These are phyloP conservation scores for Dinoponera quadriceps DNA, from an alignment of 1,140 invertebrate species.

Conservation along the genomic window DNA sequence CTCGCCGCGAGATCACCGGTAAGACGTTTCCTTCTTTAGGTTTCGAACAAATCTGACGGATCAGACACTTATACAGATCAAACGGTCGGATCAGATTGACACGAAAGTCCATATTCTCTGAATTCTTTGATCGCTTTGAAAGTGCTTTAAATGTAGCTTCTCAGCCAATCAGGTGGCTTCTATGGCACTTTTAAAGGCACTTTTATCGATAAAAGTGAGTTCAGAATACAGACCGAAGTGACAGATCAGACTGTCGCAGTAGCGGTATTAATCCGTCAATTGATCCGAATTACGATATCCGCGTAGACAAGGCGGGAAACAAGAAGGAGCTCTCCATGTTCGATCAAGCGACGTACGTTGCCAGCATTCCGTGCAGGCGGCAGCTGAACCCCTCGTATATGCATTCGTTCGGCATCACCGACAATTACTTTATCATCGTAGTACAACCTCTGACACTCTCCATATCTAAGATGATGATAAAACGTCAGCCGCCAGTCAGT, in stretches of 20 bases:
- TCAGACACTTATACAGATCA: too few species aligned
- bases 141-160: too few species aligned
- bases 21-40: conserved; percentile 31
- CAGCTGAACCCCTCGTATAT: conserved; percentile 93
- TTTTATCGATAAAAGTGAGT: too few species aligned
- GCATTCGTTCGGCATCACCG: conserved; percentile 95
- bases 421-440: conserved; percentile 93
- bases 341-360: conserved; percentile 89
- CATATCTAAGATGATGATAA: conserved; percentile 87
- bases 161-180: too few species aligned
- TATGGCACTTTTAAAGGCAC: too few species aligned
- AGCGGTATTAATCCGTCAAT: too few species aligned
- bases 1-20: conserved; percentile 81
- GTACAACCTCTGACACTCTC: conserved; percentile 93
- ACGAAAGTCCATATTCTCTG: too few species aligned
- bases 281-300: neutral
- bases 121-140: too few species aligned
- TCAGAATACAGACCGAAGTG: too few species aligned
- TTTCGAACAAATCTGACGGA: too few species aligned
- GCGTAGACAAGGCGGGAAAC: conserved; percentile 69
- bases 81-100: too few species aligned
- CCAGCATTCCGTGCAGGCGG: conserved; percentile 90
- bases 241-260: too few species aligned
- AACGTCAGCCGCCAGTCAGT: conserved; percentile 88
- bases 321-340: conserved; percentile 87